Conservation (phyloP, 2,113 vertebrate genomes). For the Anolis sagrei region DNA sequence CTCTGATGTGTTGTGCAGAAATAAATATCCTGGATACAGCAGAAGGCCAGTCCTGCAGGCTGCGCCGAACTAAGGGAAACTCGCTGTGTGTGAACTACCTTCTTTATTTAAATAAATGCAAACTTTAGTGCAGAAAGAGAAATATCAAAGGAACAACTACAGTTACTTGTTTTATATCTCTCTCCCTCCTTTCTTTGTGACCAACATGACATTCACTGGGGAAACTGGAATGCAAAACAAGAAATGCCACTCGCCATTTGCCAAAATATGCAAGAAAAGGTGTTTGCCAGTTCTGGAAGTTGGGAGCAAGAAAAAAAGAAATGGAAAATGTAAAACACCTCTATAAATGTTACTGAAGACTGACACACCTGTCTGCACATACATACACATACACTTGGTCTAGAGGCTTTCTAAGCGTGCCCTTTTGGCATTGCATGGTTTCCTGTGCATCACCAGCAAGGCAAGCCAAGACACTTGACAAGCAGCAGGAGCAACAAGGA, state of each 20-base stretch:
- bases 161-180: neutral
- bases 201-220: neutral
- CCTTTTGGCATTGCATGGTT: neutral
- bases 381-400: too few relatives aligned
- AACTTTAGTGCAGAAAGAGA: neutral
- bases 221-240: fast-evolving
- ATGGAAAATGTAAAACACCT: fast-evolving
- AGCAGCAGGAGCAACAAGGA: neutral
- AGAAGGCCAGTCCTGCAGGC: neutral
- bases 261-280: neutral
- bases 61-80: neutral
- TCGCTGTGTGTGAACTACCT: too few relatives aligned
- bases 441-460: neutral
- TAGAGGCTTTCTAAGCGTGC: neutral
- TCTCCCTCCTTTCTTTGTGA: neutral
- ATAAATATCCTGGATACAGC: neutral
- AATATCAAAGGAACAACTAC: neutral
- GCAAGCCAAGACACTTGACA: neutral
- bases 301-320: neutral
- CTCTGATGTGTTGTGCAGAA: neutral
- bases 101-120: too few relatives aligned
- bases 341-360: fast-evolving
- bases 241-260: neutral
- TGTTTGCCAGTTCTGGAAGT: fast-evolving
- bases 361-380: fast-evolving